phyloP scores from a whole-genome alignment of 2,888 invertebrate genomes.

The Kryphioiulus occultus region DNA sequence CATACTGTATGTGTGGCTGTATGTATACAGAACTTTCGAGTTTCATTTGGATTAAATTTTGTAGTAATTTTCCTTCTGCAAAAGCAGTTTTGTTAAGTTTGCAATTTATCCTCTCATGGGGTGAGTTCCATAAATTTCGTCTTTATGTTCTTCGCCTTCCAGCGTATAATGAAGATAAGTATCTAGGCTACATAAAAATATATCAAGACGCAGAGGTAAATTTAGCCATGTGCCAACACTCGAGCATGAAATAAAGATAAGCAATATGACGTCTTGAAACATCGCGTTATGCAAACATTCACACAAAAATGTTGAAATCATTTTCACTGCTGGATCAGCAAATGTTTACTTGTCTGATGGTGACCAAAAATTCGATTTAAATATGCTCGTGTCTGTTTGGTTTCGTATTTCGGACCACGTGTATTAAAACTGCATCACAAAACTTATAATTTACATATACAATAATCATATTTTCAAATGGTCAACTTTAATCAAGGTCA shows the following conservation, averaged over 20 bases:
- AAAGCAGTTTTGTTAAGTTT: not conserved
- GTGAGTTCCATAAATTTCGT: no score
- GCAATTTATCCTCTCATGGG: not conserved
- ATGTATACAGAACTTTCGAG: not conserved
- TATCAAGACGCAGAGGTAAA: not conserved
- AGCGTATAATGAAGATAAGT: not conserved
- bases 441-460: no score
- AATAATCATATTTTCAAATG: no score
- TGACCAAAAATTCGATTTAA: no score
- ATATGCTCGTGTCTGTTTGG: no score
- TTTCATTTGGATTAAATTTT: not conserved
- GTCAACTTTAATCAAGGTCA: no score
- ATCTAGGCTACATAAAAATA: not conserved
- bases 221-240: not conserved
- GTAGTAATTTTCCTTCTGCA: not conserved
- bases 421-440: no score
- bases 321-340: not conserved
- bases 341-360: not conserved
- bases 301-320: not conserved
- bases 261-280: not conserved
- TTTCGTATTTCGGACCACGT: no score
- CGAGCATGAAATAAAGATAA: not conserved
- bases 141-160: not conserved
- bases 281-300: not conserved
- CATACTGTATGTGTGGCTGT: not conserved